Percentiles rank a stretch among this genome's conserved stretches.
Conservation (phyloP, 2,888 invertebrate species). For the Acleris cristana region DNA sequence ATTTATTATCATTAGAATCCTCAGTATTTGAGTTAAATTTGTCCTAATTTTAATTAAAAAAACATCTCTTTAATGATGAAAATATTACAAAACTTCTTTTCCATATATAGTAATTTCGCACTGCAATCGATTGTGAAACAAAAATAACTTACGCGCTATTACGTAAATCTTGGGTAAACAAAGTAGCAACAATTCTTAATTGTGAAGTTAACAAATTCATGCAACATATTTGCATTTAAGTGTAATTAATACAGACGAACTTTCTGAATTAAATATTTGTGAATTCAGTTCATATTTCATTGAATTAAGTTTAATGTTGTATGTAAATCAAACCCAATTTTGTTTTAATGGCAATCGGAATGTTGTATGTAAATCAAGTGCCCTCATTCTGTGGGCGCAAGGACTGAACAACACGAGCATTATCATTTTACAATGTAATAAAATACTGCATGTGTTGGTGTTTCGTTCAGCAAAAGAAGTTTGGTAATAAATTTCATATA, state of each 20-base stretch:
- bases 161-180: slow-evolving; percentile 15
- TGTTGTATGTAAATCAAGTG: neutral
- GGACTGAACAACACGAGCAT: too few species aligned
- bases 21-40: too few species aligned
- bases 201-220: slow-evolving; percentile 3
- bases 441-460: too few species aligned
- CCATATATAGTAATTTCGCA: neutral
- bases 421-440: too few species aligned
- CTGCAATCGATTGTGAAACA: slow-evolving; percentile 15
- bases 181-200: neutral
- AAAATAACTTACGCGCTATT: slow-evolving; percentile 15
- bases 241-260: slow-evolving; percentile 21
- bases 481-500: too few species aligned
- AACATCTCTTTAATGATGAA: neutral
- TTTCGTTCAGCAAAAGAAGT: too few species aligned
- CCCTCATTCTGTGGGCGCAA: too few species aligned
- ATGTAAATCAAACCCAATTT: neutral
- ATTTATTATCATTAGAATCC: too few species aligned
- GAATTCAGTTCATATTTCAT: neutral
- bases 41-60: too few species aligned
- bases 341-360: too few species aligned
- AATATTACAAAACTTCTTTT: neutral
- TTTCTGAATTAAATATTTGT: slow-evolving; percentile 20
- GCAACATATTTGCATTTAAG: slow-evolving; percentile 10
- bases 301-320: slow-evolving; percentile 2